Evolutionary conservation across 2,888 invertebrate genomes (phyloP), one percentile per base, ranked within the genome.

Genomic region (Blera fallax): DNA sequence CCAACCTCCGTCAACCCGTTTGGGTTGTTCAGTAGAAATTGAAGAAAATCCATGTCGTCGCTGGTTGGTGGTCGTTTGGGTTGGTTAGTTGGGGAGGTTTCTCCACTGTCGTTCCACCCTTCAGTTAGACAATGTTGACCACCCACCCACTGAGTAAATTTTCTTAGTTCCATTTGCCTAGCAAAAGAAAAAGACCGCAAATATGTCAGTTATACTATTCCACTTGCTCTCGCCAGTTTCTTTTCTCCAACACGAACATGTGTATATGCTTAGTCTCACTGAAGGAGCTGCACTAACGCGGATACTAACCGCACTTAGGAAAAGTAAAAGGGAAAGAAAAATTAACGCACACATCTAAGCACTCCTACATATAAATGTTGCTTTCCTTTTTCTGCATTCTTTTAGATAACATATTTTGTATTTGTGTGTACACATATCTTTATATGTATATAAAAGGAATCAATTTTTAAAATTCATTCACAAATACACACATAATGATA

Each of bases 151-250:
- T 10, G 50, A 60, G 8, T 37, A 60, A 27, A 54, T 43, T 64
- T 45, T 56, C 54, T 64, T 56, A 65, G 43, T 34, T 58, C 21
- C 40, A 56, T 67, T 67, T 76, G 37, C 34, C 56, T 48, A 50
- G 48, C 48, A 67, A 50, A 74, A 76, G 56, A 67, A 58, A 37
- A 76, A 58, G 54, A 65, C 56, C 56, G 37, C 48, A 45, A 58
- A 54, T 45, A 56, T 54, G 5, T 3, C 14, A 43, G 14, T 14
- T 11, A 32, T 72, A 48, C 34, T 60, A 72, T 60, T 58, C 58
- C 58, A 50, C 48, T 72, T 50, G 60, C 60, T 60, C 60, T 60
- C 48, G 54, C 3, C 40, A 37, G 24, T 16, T 60, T 37, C 48
- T 50, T 72, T 50, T 60, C 72, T 48, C 72, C 72, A 11, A 60